A percentile compares a stretch with the other conserved stretches of the same genome.
phyloP scores from a whole-genome alignment of 1,140 invertebrate species.

The Tigriopus japonicus region DNA sequence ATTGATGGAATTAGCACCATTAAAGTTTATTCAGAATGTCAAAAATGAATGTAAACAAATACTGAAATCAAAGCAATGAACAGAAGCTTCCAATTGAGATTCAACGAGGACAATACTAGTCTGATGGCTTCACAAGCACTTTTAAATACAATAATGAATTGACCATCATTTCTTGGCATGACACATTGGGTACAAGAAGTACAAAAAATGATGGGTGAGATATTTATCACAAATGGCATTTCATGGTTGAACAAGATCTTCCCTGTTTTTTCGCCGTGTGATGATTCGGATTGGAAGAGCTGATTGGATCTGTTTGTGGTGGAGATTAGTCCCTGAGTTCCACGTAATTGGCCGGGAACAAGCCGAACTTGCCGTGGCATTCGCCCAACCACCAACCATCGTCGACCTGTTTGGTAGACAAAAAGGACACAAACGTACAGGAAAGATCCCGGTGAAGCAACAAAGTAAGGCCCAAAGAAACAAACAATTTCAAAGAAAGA shows the following conservation, averaged over 20 bases:
- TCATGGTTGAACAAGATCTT: no score
- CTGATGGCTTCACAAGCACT: neutral
- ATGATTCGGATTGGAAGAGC: no score
- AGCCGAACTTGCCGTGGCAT: slow-evolving; percentile 62
- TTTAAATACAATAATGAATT: neutral
- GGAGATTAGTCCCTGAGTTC: slow-evolving; percentile 28
- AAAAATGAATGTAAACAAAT: neutral
- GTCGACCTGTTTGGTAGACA: slow-evolving; percentile 43
- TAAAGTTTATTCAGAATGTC: neutral
- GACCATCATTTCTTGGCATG: neutral
- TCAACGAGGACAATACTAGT: neutral
- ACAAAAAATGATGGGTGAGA: no score
- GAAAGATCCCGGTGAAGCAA: neutral
- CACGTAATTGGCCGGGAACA: slow-evolving; percentile 93
- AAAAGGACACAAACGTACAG: no score
- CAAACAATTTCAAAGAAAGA: neutral
- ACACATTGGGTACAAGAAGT: neutral
- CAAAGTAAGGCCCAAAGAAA: neutral
- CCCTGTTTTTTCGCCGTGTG: no score
- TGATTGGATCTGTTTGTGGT: no score
- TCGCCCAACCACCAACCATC: slow-evolving; percentile 95
- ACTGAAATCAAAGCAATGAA: neutral
- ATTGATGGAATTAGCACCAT: neutral
- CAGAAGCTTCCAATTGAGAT: neutral
- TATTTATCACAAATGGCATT: no score